A percentile compares a stretch with the other conserved stretches of the same genome.
Conservation (phyloP, 1,140 invertebrate genomes). For the Phymorhynchus buccinoides region DNA sequence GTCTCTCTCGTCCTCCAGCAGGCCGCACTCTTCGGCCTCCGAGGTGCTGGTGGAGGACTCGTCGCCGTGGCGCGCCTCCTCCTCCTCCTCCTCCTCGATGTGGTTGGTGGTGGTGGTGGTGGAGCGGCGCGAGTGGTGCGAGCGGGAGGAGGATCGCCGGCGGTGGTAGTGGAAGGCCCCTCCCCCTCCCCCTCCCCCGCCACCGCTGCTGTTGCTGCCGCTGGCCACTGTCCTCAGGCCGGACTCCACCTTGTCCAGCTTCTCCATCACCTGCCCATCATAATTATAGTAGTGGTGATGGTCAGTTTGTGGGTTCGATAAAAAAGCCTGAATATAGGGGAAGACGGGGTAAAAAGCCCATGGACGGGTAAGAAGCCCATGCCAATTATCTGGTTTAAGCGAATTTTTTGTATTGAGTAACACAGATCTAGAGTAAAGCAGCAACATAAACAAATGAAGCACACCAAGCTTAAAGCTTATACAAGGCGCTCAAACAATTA, state of each 20-base stretch:
- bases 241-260: slow-evolving; percentile 56
- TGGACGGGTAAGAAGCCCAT: too few species aligned
- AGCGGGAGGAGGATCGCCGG: slow-evolving; percentile 49
- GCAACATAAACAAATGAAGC: too few species aligned
- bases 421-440: too few species aligned
- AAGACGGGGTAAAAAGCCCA: too few species aligned
- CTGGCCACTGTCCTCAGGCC: slow-evolving; percentile 47
- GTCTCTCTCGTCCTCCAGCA: slow-evolving; percentile 51
- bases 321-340: too few species aligned
- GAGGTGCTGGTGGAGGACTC: slow-evolving; percentile 44
- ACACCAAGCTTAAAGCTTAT: too few species aligned
- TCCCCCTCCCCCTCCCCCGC: slow-evolving; percentile 18
- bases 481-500: too few species aligned
- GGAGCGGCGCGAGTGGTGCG: slow-evolving; percentile 49
- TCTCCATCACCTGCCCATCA: slow-evolving; percentile 56
- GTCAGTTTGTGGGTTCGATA: too few species aligned
- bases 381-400: too few species aligned
- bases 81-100: slow-evolving; percentile 44
- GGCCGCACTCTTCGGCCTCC: slow-evolving; percentile 38
- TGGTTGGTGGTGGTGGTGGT: slow-evolving; percentile 48
- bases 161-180: slow-evolving; percentile 42
- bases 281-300: too few species aligned
- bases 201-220: slow-evolving; percentile 28
- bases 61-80: slow-evolving; percentile 47
- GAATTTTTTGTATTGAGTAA: too few species aligned